Evolutionary conservation across 1,140 invertebrate species (phyloP).

Genomic region (Scaptomyza hsui): DNA sequence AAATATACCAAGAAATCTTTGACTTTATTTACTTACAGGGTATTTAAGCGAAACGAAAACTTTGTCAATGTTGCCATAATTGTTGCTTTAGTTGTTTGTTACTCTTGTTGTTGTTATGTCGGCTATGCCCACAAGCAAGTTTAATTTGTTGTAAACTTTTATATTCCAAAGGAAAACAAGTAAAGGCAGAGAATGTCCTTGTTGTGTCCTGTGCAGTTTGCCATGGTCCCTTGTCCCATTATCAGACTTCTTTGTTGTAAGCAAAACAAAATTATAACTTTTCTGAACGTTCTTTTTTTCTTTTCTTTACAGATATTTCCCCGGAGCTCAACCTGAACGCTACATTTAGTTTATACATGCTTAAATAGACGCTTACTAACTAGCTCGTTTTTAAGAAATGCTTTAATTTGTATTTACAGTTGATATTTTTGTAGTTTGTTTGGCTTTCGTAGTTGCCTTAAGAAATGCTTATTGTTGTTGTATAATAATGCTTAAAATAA

Average conservation of each 20-base stretch:
- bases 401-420: slow-evolving; percentile 47
- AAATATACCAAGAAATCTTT: no score
- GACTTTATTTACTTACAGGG: slow-evolving; percentile 9
- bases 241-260: slow-evolving; percentile 45
- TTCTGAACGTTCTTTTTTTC: slow-evolving; percentile 15
- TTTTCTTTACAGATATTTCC: slow-evolving; percentile 59
- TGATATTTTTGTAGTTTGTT: slow-evolving; percentile 48
- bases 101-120: slow-evolving; percentile 21
- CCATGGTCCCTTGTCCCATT: slow-evolving; percentile 11
- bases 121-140: slow-evolving; percentile 71
- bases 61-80: slow-evolving; percentile 43
- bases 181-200: slow-evolving; percentile 40
- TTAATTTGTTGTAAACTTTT: slow-evolving; percentile 81
- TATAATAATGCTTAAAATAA: slow-evolving; percentile 54
- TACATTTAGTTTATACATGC: slow-evolving; percentile 43
- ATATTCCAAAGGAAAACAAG: slow-evolving; percentile 57
- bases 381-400: slow-evolving; percentile 57
- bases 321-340: slow-evolving; percentile 21
- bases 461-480: slow-evolving; percentile 30
- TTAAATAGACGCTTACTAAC: slow-evolving; percentile 69
- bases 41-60: slow-evolving; percentile 40
- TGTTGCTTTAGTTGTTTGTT: slow-evolving; percentile 34
- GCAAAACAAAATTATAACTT: slow-evolving; percentile 63
- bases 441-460: slow-evolving; percentile 54
- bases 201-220: slow-evolving; percentile 25